A percentile compares a stretch with the other conserved stretches of the same genome.
phyloP scores from a whole-genome alignment of 2,113 vertebrate species.

The Dendrocopos noguchii region DNA sequence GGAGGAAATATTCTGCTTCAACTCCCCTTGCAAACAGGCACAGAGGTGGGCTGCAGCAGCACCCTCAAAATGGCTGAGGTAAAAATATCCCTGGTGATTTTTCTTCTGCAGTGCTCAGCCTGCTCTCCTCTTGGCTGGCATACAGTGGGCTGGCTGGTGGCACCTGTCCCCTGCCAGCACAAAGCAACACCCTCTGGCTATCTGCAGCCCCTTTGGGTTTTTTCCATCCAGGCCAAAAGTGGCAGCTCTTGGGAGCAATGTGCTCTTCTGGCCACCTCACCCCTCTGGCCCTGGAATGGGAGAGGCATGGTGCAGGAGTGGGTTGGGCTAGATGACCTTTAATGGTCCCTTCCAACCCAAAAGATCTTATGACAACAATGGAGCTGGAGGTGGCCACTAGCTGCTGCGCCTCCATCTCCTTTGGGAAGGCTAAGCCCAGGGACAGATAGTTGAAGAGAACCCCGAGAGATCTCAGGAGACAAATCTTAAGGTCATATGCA shows the following conservation, averaged over 20 bases:
- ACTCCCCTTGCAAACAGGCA: not conserved
- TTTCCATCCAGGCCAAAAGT: not conserved
- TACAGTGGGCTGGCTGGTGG: not conserved
- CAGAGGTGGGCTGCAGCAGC: slow-evolving; percentile 22
- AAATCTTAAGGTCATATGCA: not conserved
- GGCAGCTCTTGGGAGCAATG: not conserved
- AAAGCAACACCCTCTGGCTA: not conserved
- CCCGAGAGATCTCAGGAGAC: not conserved
- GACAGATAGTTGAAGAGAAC: not conserved
- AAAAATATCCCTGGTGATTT: slow-evolving; percentile 34
- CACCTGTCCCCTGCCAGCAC: not conserved
- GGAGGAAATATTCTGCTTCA: slow-evolving; percentile 26
- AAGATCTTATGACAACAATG: not conserved
- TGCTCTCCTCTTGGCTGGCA: not conserved
- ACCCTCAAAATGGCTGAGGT: not conserved
- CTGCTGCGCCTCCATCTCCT: not conserved
- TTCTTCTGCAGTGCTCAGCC: not conserved
- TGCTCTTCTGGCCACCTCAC: not conserved
- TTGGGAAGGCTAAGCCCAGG: not conserved
- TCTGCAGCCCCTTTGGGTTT: not conserved
- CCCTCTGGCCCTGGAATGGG: not conserved
- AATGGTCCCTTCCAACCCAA: not conserved
- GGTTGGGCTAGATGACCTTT: not conserved
- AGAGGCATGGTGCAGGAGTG: not conserved
- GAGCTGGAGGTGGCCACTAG: not conserved